These are phyloP conservation scores for Calliphora vicina DNA, from an alignment of 1,140 invertebrate genomes.

Conservation along the genomic window DNA sequence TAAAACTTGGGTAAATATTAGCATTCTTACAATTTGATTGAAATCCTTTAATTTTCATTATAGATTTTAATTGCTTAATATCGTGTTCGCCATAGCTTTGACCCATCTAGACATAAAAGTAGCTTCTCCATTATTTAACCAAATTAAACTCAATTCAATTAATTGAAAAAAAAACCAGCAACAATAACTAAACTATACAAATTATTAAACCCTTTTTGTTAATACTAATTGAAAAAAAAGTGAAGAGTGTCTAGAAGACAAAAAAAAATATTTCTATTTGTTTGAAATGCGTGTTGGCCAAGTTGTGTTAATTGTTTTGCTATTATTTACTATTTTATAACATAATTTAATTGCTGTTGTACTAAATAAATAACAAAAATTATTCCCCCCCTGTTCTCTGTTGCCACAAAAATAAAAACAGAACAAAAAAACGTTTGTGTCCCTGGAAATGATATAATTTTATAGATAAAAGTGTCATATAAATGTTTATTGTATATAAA, in stretches of 20 bases:
- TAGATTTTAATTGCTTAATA: conserved; percentile 34
- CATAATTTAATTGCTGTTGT: conserved; percentile 12
- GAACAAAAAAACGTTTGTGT: too few species aligned
- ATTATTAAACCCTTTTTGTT: not conserved
- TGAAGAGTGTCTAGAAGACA: not conserved
- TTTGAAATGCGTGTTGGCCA: not conserved
- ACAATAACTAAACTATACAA: not conserved
- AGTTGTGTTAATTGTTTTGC: conserved; percentile 31
- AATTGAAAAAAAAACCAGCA: too few species aligned
- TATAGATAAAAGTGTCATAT: conserved; percentile 27
- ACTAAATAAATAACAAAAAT: not conserved
- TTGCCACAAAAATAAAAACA: too few species aligned
- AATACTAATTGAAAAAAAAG: not conserved
- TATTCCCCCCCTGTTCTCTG: not conserved
- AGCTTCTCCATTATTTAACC: too few species aligned
- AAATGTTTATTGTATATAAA: not conserved
- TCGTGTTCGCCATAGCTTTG: conserved; percentile 14
- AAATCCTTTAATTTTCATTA: conserved; percentile 32
- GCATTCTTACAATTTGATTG: not conserved
- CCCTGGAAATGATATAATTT: not conserved
- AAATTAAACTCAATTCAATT: not conserved
- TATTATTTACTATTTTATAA: conserved; percentile 34
- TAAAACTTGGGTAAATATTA: not conserved
- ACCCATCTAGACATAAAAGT: too few species aligned
- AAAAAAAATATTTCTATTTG: not conserved